phyloP scores from a whole-genome alignment of 2,888 invertebrate species.

The Enoplolaimus lenunculus region DNA sequence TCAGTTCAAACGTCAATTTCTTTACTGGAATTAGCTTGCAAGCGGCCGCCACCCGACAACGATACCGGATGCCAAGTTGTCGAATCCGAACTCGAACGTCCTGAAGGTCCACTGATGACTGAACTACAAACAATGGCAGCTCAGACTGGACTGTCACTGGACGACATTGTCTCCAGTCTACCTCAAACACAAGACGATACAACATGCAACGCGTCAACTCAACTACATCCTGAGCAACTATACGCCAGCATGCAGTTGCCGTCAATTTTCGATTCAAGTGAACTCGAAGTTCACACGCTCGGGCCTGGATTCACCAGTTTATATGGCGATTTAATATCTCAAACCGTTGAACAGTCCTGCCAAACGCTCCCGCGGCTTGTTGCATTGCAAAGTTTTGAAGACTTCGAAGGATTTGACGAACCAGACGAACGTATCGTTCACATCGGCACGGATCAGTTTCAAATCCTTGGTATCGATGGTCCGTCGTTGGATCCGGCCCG shows the following conservation, averaged over 20 bases:
- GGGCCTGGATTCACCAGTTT: not conserved
- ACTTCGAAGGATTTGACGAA: too few species aligned
- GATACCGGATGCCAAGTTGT: not conserved
- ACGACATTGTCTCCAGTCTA: not conserved
- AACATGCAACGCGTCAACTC: too few species aligned
- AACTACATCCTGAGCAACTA: not conserved
- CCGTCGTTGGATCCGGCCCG: not conserved
- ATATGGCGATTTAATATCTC: not conserved
- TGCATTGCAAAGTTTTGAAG: not conserved
- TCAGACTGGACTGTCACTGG: not conserved
- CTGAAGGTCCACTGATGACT: not conserved
- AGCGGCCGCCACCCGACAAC: too few species aligned
- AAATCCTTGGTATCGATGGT: too few species aligned
- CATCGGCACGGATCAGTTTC: too few species aligned
- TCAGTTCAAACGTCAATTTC: not conserved
- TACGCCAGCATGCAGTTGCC: not conserved
- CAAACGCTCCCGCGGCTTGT: not conserved
- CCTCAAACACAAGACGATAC: not conserved
- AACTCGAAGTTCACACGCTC: not conserved
- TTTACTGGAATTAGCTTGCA: not conserved
- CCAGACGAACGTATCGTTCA: not conserved
- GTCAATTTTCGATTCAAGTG: not conserved
- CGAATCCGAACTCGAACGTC: not conserved
- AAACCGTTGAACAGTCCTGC: not conserved
- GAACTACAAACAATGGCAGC: not conserved